Evolutionary conservation across 2,888 invertebrate species (phyloP).

Genomic region (Hofmannophila pseudospretella): DNA sequence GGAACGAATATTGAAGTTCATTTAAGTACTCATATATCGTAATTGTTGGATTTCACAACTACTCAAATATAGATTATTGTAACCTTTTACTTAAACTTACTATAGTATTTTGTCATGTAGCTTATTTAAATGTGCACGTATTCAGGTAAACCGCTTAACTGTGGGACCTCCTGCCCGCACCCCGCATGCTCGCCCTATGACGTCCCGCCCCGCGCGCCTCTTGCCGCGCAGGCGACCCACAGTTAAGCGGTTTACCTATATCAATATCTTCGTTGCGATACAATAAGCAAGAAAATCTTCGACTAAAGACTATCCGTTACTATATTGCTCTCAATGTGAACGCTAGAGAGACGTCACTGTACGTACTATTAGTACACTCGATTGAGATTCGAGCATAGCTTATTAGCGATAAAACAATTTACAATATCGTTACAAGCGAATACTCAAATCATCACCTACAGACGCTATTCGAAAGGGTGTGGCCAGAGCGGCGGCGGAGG

Average conservation of each 20-base stretch:
- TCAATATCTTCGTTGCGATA: constrained; percentile 10
- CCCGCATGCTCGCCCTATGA: too few species aligned
- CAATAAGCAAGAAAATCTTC: constrained; percentile 13
- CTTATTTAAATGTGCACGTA: constrained; percentile 13
- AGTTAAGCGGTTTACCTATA: too few species aligned
- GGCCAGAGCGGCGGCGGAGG: constrained; percentile 59
- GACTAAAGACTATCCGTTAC: constrained; percentile 10
- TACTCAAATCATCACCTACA: constrained; percentile 1
- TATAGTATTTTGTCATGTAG: constrained; percentile 21
- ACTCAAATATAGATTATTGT: constrained; percentile 14
- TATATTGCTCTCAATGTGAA: constrained; percentile 9
- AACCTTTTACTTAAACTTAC: background rate
- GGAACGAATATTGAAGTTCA: constrained; percentile 38
- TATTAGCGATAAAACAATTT: background rate
- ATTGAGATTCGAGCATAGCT: background rate
- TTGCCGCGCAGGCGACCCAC: too few species aligned
- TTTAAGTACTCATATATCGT: constrained; percentile 16
- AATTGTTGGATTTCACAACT: constrained; percentile 8
- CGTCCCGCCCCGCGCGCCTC: too few species aligned
- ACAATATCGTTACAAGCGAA: constrained; percentile 7
- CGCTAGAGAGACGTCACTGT: constrained; percentile 9
- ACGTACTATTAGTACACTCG: constrained; percentile 3
- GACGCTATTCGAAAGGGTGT: constrained; percentile 43
- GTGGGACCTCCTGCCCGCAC: too few species aligned
- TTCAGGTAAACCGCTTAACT: too few species aligned